phyloP scores from a whole-genome alignment of 2,113 vertebrate species.

The Chlamydotis undulata region DNA sequence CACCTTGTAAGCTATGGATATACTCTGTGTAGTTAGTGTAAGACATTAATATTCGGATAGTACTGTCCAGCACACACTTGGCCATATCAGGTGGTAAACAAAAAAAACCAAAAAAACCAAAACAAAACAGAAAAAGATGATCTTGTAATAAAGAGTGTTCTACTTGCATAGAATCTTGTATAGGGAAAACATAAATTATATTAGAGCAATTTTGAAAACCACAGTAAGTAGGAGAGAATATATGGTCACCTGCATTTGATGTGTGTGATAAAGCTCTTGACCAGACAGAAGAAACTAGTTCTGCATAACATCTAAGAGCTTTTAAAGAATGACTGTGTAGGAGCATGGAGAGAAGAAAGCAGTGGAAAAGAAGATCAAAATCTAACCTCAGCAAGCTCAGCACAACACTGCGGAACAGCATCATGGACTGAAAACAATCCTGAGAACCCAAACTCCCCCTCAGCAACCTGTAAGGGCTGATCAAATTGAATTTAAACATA shows the following conservation, averaged over 20 bases:
- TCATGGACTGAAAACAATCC: background rate
- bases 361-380: background rate
- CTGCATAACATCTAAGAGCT: background rate
- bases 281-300: background rate
- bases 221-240: background rate
- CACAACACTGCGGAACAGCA: background rate
- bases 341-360: background rate
- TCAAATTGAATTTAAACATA: background rate
- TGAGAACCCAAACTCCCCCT: background rate
- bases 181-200: background rate
- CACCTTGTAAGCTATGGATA: background rate
- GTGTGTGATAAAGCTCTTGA: background rate
- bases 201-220: background rate
- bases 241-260: background rate
- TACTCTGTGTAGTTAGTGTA: background rate
- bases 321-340: background rate
- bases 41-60: background rate
- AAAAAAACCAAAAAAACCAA: background rate
- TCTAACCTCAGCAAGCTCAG: background rate
- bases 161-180: background rate
- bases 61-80: background rate
- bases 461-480: background rate
- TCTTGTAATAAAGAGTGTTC: background rate
- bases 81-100: background rate
- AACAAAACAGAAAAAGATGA: background rate